These are phyloP conservation scores for Sminthurinus aureus DNA, from an alignment of 2,888 invertebrate species.

Conservation along the genomic window DNA sequence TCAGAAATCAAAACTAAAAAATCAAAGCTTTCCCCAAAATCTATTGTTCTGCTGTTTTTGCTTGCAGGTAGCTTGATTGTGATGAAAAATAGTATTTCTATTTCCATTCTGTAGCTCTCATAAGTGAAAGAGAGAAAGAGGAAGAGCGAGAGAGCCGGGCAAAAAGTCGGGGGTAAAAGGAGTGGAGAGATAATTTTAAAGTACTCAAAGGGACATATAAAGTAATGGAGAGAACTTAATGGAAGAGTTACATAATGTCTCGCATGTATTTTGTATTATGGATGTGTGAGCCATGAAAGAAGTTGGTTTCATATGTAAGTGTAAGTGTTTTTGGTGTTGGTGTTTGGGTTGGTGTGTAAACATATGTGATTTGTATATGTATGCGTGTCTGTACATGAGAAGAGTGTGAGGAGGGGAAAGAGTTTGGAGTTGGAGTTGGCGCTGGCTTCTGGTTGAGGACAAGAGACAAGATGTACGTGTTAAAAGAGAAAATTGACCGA, in stretches of 20 bases:
- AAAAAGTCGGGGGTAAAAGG: not conserved
- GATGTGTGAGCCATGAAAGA: not conserved
- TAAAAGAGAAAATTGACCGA: constrained; percentile 39
- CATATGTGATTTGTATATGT: constrained; percentile 10
- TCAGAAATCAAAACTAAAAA: too few species aligned
- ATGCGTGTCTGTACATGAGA: not conserved
- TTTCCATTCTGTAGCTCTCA: not conserved
- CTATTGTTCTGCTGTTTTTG: too few species aligned
- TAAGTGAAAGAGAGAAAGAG: too few species aligned
- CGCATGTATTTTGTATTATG: too few species aligned
- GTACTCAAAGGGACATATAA: constrained; percentile 18
- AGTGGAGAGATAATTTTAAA: constrained; percentile 20
- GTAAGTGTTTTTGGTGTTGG: not conserved
- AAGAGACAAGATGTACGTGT: constrained; percentile 24
- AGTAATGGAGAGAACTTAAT: constrained; percentile 22
- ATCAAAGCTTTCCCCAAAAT: too few species aligned
- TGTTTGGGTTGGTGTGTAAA: constrained; percentile 3
- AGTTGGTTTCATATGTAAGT: constrained; percentile 2
- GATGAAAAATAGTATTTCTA: too few species aligned
- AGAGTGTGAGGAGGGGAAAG: not conserved
- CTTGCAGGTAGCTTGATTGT: too few species aligned
- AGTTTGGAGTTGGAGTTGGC: not conserved
- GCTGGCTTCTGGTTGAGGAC: not conserved
- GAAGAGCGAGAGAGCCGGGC: not conserved
- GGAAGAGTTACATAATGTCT: not conserved